Percentiles rank a stretch among this genome's conserved stretches.
phyloP scores from a whole-genome alignment of 1,140 invertebrate species.

The Calephelis nemesis region DNA sequence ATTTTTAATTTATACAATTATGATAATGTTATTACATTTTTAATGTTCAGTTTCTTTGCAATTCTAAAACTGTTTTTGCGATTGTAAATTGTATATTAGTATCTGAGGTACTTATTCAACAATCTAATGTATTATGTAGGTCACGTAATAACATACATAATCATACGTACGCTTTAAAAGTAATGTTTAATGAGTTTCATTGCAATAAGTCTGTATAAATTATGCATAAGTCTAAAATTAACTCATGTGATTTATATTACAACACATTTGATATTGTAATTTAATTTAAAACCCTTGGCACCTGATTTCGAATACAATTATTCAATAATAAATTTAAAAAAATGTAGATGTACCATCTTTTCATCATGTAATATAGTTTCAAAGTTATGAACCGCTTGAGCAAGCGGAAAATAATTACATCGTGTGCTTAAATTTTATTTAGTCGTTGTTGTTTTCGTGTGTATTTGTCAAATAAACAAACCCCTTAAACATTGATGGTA shows the following conservation, averaged over 20 bases:
- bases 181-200: constrained; percentile 13
- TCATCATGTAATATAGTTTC: no score
- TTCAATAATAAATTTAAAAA: no score
- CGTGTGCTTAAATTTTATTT: no score
- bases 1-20: constrained; percentile 39
- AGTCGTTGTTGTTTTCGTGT: no score
- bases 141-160: constrained; percentile 12
- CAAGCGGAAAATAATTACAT: no score
- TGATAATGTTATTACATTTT: constrained; percentile 27
- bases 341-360: no score
- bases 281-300: neutral
- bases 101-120: constrained; percentile 6
- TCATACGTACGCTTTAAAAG: constrained; percentile 11
- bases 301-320: no score
- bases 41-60: constrained; percentile 19
- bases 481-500: no score
- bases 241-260: neutral
- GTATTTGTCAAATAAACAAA: no score
- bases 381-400: no score
- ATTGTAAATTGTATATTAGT: constrained; percentile 13
- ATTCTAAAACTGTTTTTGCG: constrained; percentile 19
- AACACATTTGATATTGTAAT: no score
- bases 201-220: neutral
- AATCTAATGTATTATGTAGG: constrained; percentile 14
- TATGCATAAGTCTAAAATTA: neutral